These are phyloP conservation scores for Formica selysi DNA, from an alignment of 1,140 invertebrate genomes.

Conservation along the genomic window DNA sequence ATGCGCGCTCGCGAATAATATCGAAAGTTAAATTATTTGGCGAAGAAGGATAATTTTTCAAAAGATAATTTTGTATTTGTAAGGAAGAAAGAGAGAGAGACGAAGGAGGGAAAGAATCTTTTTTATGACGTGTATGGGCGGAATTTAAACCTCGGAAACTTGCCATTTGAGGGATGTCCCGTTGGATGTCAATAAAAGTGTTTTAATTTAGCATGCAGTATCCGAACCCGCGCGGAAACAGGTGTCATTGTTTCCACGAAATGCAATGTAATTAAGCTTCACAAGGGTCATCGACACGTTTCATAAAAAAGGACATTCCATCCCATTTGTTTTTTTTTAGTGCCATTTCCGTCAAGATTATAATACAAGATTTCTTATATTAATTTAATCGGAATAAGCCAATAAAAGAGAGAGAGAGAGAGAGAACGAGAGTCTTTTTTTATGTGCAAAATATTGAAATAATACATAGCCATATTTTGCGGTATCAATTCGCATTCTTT, in stretches of 20 bases:
- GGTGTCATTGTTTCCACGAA: slow-evolving; percentile 65
- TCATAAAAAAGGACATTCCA: not conserved
- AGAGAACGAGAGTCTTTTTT: not conserved
- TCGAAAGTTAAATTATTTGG: not conserved
- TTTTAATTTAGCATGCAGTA: slow-evolving; percentile 78
- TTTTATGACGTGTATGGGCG: not conserved
- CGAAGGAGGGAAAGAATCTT: not conserved
- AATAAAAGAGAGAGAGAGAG: too few species aligned
- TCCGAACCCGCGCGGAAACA: slow-evolving; percentile 55
- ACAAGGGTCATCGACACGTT: not conserved
- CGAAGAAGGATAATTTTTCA: not conserved
- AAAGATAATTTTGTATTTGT: not conserved
- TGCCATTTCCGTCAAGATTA: not conserved
- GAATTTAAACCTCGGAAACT: slow-evolving; percentile 39
- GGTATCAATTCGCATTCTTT: not conserved
- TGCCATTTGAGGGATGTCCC: slow-evolving; percentile 52
- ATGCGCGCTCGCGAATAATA: slow-evolving; percentile 11
- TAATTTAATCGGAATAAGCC: not conserved
- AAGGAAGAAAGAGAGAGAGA: not conserved
- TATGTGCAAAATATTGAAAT: not conserved
- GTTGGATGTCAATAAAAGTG: slow-evolving; percentile 75
- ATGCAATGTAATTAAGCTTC: slow-evolving; percentile 60
- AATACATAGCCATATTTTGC: not conserved
- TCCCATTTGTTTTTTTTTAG: too few species aligned
- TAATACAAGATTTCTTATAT: slow-evolving; percentile 23